A percentile compares a stretch with the other conserved stretches of the same genome.
These are phyloP conservation scores for Tridacna gigas DNA, from an alignment of 2,888 invertebrate genomes.

Conservation along the genomic window DNA sequence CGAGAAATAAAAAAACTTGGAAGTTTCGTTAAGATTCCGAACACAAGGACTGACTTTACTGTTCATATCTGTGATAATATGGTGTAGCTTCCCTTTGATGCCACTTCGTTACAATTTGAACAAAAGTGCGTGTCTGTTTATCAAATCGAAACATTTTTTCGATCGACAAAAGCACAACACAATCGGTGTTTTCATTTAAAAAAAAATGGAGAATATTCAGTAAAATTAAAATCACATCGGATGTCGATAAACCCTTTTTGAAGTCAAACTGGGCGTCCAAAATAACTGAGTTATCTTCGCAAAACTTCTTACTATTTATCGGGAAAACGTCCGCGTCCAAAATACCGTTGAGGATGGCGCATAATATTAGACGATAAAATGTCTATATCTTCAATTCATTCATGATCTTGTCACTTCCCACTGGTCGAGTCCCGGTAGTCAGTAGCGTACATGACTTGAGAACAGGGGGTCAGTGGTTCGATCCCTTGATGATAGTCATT, in stretches of 20 bases:
- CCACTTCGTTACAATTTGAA: slow-evolving; percentile 23
- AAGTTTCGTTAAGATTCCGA: not conserved
- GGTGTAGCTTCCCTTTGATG: slow-evolving; percentile 20
- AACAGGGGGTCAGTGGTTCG: too few species aligned
- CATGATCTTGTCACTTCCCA: slow-evolving; percentile 9
- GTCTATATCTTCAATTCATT: slow-evolving; percentile 26
- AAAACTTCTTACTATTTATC: slow-evolving; percentile 32
- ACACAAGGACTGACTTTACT: slow-evolving; percentile 28
- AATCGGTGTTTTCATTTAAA: slow-evolving; percentile 14
- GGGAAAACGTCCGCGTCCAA: slow-evolving; percentile 30
- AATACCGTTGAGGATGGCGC: slow-evolving; percentile 26
- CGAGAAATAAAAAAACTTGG: slow-evolving; percentile 11
- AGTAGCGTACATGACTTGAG: too few species aligned
- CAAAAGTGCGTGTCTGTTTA: slow-evolving; percentile 27
- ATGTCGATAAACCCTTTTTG: slow-evolving; percentile 28
- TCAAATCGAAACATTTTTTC: slow-evolving; percentile 32
- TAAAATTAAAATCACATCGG: slow-evolving; percentile 25
- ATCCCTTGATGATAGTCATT: too few species aligned
- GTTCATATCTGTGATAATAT: slow-evolving; percentile 30
- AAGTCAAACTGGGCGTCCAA: slow-evolving; percentile 36
- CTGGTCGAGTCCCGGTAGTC: too few species aligned
- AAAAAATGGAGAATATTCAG: not conserved
- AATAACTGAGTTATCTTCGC: slow-evolving; percentile 21
- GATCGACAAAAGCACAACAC: slow-evolving; percentile 31
- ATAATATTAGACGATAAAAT: slow-evolving; percentile 18